These are phyloP conservation scores for Automeris io DNA, from an alignment of 2,888 invertebrate genomes.

Conservation along the genomic window DNA sequence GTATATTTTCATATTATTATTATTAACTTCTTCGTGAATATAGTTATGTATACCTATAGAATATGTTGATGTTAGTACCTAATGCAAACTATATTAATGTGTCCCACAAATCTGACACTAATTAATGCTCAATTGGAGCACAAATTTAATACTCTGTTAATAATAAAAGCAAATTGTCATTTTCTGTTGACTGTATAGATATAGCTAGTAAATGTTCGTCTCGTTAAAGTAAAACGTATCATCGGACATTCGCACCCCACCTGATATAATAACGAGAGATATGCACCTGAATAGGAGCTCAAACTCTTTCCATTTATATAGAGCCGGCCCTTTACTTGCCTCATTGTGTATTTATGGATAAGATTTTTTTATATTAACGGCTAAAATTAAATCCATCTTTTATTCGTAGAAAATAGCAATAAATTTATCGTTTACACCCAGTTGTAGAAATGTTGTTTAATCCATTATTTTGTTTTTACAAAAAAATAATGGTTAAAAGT, in stretches of 20 bases:
- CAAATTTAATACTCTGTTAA: conserved; percentile 17
- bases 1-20: conserved; percentile 56
- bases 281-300: conserved; percentile 8
- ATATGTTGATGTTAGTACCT: conserved; percentile 35
- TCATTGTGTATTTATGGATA: conserved; percentile 16
- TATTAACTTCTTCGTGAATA: conserved; percentile 49
- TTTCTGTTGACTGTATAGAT: conserved; percentile 32
- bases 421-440: no score
- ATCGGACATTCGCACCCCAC: conserved; percentile 50
- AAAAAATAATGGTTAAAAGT: no score
- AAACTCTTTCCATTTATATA: conserved; percentile 14
- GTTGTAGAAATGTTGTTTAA: no score
- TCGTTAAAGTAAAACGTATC: conserved; percentile 36
- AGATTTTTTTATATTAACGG: conserved; percentile 2
- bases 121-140: conserved; percentile 38
- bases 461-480: no score
- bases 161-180: conserved; percentile 16
- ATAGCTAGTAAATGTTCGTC: conserved; percentile 34
- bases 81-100: conserved; percentile 23
- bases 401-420: no score
- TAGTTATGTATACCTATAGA: conserved; percentile 44
- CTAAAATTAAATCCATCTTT: no score
- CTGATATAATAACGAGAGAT: conserved; percentile 25
- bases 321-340: conserved; percentile 23
- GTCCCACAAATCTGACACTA: conserved; percentile 41